phyloP scores from a whole-genome alignment of 2,113 vertebrate species.

The Xenopus tropicalis region UCB_Xtro_10.0 CM004448.2:145704001-145704500 shows the following conservation, averaged over 20 bases:
- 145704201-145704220: no score
- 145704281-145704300: slow-evolving; percentile 6
- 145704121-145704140: no score
- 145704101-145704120: no score
- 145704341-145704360: slow-evolving; percentile 3
- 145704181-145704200: no score
- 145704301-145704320: not conserved
- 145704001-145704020: no score
- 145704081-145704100: no score
- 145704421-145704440: slow-evolving; percentile 16
- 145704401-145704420: not conserved
- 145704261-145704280: slow-evolving; percentile 24
- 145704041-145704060: no score
- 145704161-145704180: no score
- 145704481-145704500: no score
- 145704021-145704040: no score
- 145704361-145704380: slow-evolving; percentile 17
- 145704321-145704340: not conserved
- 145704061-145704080: no score
- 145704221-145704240: not conserved
- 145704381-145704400: slow-evolving; percentile 4
- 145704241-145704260: slow-evolving; percentile 15
- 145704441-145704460: slow-evolving; percentile 20
- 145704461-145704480: not conserved
- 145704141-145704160: no score